These are phyloP conservation scores for Hyppa rectilinea DNA, from an alignment of 2,888 invertebrate species.

Conservation along the genomic window DNA sequence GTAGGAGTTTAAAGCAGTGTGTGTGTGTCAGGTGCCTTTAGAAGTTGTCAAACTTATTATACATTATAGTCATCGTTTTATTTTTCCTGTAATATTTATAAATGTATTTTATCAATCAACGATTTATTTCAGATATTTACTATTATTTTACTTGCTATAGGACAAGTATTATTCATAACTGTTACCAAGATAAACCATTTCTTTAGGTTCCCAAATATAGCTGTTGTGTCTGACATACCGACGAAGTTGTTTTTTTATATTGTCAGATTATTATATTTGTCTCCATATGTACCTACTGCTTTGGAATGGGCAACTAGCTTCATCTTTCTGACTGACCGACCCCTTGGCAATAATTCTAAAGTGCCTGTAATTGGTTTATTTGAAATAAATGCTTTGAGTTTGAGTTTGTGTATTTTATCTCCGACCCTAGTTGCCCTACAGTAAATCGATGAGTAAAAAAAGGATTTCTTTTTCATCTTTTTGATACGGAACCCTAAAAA, in stretches of 20 bases:
- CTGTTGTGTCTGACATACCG: background rate
- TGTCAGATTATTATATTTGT: background rate
- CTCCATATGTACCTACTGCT: no score
- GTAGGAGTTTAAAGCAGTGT: no score
- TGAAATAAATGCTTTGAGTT: no score
- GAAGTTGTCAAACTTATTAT: no score
- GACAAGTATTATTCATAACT: background rate
- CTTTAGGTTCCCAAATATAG: background rate
- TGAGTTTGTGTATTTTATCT: background rate
- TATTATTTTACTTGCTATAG: background rate
- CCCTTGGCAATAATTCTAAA: no score
- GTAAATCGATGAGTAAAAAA: background rate
- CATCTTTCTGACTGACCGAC: no score
- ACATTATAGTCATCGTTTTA: background rate
- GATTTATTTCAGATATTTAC: background rate
- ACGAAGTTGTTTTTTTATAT: background rate
- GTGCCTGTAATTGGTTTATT: no score
- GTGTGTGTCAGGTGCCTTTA: no score
- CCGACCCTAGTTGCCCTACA: background rate
- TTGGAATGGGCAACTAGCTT: no score
- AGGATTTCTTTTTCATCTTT: no score
- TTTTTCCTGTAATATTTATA: no score
- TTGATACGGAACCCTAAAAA: constrained; percentile 21
- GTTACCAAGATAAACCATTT: background rate
- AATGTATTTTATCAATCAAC: background rate